Base-by-base conservation (phyloP, 2,113 vertebrate genomes). In the Gambusia holbrooki region DNA sequence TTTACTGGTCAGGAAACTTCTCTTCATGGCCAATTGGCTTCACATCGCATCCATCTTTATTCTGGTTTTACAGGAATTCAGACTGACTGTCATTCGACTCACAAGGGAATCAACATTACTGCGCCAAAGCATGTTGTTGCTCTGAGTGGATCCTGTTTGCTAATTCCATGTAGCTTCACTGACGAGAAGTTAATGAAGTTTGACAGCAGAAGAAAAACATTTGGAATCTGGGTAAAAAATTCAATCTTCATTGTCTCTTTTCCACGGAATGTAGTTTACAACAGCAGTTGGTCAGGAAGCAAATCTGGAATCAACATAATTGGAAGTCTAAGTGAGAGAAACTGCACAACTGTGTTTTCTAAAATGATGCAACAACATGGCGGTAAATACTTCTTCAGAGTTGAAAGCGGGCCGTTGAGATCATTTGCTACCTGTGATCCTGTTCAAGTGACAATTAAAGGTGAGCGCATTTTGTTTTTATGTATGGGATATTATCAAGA, bases 281-380 rank as follows among this genome's bases (percentile, higher is more conserved):
- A 33, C 61, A 83, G 81, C 19, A 88, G 80, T 28, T 0, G 0
- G 3, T 1, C 11, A 28, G 0, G 2, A 1, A 73, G 60, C 4
- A 37, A 0, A 0, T 87, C 84, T 71, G 54, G 17, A 22, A 25
- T 87, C 22, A 51, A 17, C 0, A 65, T 93, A 2, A 78, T 40
- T 62, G 92, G 92, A 87, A 9, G 90, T 62, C 40, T 91, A 51
- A 48, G 0, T 0, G 0, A 87, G 70, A 81, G 25, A n/a, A 65
- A 90, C 77, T 93, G 89, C 84, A 90, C 85, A 33, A 90, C 89
- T 1, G 2, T 91, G 14, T 84, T 92, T 70, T 37, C 30, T 17
- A 60, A 40, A 17, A 29, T 91, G 32, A 33, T 0, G 22, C 22
- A 0, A 35, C 17, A 0, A 0, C 25, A 88, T 37, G 12, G 72